Percentiles rank a stretch among this genome's conserved stretches.
phyloP scores from a whole-genome alignment of 2,113 vertebrate genomes.

The Equus quagga region DNA sequence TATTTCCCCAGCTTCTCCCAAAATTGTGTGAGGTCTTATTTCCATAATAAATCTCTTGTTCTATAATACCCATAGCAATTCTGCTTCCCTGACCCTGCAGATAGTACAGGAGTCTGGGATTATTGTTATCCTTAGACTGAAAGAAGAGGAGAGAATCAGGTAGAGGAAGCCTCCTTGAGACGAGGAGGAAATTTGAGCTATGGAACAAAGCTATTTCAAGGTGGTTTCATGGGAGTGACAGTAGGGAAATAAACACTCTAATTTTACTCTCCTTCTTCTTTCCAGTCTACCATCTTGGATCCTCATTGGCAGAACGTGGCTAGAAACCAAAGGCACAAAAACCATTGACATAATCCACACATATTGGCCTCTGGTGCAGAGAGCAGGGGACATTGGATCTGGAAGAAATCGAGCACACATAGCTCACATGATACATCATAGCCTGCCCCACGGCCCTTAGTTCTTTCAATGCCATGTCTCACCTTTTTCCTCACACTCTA shows the following conservation, averaged over 20 bases:
- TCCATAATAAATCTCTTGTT: neutral
- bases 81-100: neutral
- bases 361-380: neutral
- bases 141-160: neutral
- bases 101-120: neutral
- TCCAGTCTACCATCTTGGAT: neutral
- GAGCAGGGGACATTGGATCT: neutral
- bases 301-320: neutral
- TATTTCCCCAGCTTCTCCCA: neutral
- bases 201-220: neutral
- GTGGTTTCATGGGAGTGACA: neutral
- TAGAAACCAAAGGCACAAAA: neutral
- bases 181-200: neutral
- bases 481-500: neutral
- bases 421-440: neutral
- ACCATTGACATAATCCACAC: neutral
- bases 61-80: neutral
- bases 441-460: neutral
- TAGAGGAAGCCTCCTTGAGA: neutral
- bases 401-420: neutral
- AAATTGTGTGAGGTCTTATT: neutral
- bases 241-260: neutral
- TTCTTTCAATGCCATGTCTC: neutral
- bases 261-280: neutral
- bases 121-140: neutral